Evolutionary conservation across 2,888 invertebrate genomes (phyloP).

Genomic region (Plusia festucae): DNA sequence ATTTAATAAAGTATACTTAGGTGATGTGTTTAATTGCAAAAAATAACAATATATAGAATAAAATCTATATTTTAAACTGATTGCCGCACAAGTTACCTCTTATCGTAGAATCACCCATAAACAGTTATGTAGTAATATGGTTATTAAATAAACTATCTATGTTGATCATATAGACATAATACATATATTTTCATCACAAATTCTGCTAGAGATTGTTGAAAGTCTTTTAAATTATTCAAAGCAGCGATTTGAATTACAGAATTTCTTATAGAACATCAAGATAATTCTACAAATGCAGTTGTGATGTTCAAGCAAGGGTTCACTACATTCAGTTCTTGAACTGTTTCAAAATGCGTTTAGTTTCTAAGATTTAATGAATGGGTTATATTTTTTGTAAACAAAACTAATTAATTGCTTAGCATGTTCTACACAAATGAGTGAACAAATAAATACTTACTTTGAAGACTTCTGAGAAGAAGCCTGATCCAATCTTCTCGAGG

Average conservation of each 20-base stretch:
- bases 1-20: too few species aligned
- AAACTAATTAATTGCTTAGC: not conserved
- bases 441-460: constrained; percentile 92
- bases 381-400: not conserved
- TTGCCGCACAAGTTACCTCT: too few species aligned
- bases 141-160: not conserved
- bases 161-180: not conserved
- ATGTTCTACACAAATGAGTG: not conserved
- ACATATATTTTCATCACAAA: constrained; percentile 1
- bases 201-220: constrained; percentile 43
- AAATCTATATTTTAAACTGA: too few species aligned
- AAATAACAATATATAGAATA: too few species aligned
- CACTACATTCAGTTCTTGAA: not conserved
- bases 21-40: too few species aligned
- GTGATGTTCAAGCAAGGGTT: not conserved
- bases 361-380: too few species aligned
- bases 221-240: constrained; percentile 47
- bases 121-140: not conserved
- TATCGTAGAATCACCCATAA: too few species aligned
- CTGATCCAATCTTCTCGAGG: constrained; percentile 97
- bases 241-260: constrained; percentile 24
- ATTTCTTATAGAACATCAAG: constrained; percentile 4
- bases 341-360: too few species aligned
- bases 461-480: constrained; percentile 99
- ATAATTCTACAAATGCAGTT: not conserved